phyloP scores from a whole-genome alignment of 2,797 vertebrate species.

The Halcyon badia region DNA sequence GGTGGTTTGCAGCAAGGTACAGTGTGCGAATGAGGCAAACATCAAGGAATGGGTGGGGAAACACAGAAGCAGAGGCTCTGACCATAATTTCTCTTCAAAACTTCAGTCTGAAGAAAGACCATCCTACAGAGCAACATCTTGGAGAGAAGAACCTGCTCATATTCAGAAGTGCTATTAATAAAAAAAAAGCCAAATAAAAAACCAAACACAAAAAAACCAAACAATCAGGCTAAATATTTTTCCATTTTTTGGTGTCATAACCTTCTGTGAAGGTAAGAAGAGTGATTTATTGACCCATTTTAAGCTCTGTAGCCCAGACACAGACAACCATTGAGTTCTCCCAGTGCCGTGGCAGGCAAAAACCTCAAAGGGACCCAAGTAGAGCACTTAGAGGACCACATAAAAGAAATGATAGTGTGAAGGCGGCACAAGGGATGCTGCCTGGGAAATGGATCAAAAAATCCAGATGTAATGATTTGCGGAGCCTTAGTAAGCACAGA shows the following conservation, averaged over 20 bases:
- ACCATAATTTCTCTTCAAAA: not conserved
- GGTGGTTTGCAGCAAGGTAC: not conserved
- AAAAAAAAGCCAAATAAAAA: not conserved
- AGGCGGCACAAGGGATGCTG: not conserved
- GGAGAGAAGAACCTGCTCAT: not conserved
- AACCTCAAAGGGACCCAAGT: not conserved
- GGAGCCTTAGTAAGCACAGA: not conserved
- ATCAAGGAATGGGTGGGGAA: not conserved
- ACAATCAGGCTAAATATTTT: not conserved
- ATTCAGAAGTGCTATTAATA: not conserved
- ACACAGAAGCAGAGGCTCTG: not conserved
- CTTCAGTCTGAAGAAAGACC: not conserved
- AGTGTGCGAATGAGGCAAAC: accelerated
- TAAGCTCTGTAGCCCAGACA: not conserved
- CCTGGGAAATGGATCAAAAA: not conserved
- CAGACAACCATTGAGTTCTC: accelerated
- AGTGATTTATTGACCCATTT: not conserved
- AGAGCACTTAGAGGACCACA: not conserved
- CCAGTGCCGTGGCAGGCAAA: not conserved
- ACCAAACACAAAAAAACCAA: too few relatives aligned
- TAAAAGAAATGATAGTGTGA: not conserved
- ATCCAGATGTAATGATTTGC: not conserved
- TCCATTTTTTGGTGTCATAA: not conserved
- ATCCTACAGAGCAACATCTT: accelerated
- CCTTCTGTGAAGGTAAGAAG: not conserved